Evolutionary conservation across 2,888 invertebrate species (phyloP).

Genomic region (Aporophyla lueneburgensis): DNA sequence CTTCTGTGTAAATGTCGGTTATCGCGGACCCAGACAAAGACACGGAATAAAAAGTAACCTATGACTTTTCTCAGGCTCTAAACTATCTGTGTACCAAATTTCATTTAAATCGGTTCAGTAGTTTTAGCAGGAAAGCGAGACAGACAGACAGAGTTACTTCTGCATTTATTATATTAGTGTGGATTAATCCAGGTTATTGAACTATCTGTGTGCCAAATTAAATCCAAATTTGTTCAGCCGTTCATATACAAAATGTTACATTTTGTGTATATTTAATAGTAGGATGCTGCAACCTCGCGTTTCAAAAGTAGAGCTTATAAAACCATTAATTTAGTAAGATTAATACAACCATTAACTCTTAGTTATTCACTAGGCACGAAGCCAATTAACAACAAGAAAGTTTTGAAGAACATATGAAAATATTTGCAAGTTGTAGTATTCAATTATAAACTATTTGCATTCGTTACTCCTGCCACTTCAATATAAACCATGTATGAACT

Average conservation of each 20-base stretch:
- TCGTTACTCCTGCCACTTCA: conserved; percentile 57
- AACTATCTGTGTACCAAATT: no score
- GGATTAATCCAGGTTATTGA: background rate
- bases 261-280: background rate
- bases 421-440: conserved; percentile 31
- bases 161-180: no score
- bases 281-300: background rate
- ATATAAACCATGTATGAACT: conserved; percentile 59
- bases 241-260: background rate
- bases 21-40: no score
- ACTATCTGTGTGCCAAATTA: background rate
- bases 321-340: conserved; percentile 16
- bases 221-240: background rate
- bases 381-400: conserved; percentile 33
- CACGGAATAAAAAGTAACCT: no score
- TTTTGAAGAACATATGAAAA: conserved; percentile 36
- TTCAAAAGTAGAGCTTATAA: conserved; percentile 15
- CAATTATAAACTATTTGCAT: conserved; percentile 56
- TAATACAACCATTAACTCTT: conserved; percentile 31
- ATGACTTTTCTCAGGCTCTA: no score
- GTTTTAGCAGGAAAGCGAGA: no score
- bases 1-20: no score
- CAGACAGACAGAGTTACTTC: no score
- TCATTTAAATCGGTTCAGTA: no score
- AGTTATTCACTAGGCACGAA: conserved; percentile 38